Conservation (phyloP, 2,113 vertebrate species). For the Leucopsar rothschildi region DNA sequence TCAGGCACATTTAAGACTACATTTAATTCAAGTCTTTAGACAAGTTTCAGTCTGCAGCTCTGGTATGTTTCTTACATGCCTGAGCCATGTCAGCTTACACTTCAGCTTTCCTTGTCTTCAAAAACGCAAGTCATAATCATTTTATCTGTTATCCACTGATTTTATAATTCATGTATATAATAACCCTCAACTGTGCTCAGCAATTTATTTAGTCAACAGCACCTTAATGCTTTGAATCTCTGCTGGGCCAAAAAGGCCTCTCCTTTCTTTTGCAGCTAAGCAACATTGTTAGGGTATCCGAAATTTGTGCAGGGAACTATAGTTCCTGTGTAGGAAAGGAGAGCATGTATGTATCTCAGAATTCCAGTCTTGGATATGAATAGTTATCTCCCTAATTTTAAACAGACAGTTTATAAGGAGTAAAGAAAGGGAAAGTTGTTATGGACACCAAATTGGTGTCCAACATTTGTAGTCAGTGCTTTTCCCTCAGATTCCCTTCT, state of each 20-base stretch:
- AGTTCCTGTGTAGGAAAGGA: not conserved
- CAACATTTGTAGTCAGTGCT: not conserved
- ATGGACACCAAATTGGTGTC: not conserved
- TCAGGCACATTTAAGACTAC: not conserved
- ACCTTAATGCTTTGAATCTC: not conserved
- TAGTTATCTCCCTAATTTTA: not conserved
- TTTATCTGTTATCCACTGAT: not conserved
- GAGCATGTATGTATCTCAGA: not conserved
- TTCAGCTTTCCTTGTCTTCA: not conserved
- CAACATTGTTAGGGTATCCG: not conserved
- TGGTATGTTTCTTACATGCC: fast-evolving
- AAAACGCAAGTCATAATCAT: not conserved
- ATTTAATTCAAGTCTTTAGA: not conserved
- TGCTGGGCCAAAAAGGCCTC: not conserved
- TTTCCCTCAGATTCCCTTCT: not conserved
- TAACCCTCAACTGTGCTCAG: not conserved
- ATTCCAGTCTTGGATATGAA: not conserved
- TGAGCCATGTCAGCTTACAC: not conserved
- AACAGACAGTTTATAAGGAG: not conserved
- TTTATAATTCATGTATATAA: not conserved
- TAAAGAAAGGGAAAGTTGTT: not conserved
- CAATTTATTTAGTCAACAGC: not conserved
- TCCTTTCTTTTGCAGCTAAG: not conserved
- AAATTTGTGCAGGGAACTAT: not conserved
- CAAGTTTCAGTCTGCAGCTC: not conserved